Base-by-base conservation (phyloP, 2,888 invertebrate genomes). In the Perizoma affinitatum region DNA sequence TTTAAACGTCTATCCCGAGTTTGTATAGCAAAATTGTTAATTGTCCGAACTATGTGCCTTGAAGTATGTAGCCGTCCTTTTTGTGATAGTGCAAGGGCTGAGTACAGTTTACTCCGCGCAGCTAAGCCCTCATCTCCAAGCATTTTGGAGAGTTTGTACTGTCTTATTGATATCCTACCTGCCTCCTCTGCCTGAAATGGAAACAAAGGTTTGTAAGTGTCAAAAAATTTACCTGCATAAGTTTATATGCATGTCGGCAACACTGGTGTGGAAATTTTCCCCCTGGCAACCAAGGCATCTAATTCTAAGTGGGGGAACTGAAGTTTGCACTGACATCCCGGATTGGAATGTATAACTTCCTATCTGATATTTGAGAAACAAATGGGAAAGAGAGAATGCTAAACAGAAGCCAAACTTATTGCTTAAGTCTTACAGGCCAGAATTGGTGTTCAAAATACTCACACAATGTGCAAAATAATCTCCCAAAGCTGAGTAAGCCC, bases 401-500 rank as follows among this genome's bases (percentile, higher is more conserved):
- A 22, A 22, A 22, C 22, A 22, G 22, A 22, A 22, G 22, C 22
- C 3, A 22, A 22, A 3, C 22, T 22, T 22, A 22, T 22, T 22
- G 22, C 22, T 22, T 22, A 22, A 22, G 22, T 22, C 22, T 22
- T 22, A 22, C 22, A 22, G 22, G 22, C 1, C 22, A 22, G 22
- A 38, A 38, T 6, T 7, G 22, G 22, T 45, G 45, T 22, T 45
- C 7, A 33, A n/a, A 40, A 54, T 42, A 89, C 95, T 93, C 93
- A 96, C 97, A 91, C 96, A 97, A 75, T 94, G 89, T 54, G 93
- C 89, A 84, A 96, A 96, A 76, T 96, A 95, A 80, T 99, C 98
- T 2, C 99, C 99, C 55, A 99, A 92, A 0, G 98, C 97, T 3
- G 99, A 99, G 86, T 97, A 99, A 1, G 98, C 99, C 49, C 99